Evolutionary conservation across 2,113 vertebrate genomes (phyloP).

Genomic region (Dendropsophus ebraccatus): DNA sequence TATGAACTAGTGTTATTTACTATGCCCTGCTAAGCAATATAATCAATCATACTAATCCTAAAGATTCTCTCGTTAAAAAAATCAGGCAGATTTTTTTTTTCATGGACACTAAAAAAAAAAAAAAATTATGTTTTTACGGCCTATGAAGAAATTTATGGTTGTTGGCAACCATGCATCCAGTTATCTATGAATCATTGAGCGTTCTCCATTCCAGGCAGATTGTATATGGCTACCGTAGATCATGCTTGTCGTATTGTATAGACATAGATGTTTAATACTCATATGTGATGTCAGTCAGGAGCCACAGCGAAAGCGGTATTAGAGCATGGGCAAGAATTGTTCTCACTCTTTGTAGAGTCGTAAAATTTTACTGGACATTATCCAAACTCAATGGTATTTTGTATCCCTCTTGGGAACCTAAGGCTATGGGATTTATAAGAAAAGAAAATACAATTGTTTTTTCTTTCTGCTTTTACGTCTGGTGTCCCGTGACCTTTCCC

Average conservation of each 20-base stretch:
- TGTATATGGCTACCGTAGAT: neutral
- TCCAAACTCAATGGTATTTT: conserved; percentile 26
- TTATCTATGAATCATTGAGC: neutral
- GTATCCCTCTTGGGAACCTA: conserved; percentile 18
- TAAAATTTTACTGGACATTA: neutral
- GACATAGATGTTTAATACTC: neutral
- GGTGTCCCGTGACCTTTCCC: conserved; percentile 13
- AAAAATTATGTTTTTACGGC: too few species aligned
- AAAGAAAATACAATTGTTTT: conserved; percentile 25
- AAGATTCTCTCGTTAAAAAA: too few species aligned
- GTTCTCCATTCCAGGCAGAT: neutral
- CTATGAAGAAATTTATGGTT: too few species aligned
- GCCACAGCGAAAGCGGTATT: neutral
- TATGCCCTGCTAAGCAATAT: too few species aligned
- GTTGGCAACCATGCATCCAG: too few species aligned
- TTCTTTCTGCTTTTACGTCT: neutral
- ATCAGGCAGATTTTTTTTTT: too few species aligned
- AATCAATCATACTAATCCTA: too few species aligned
- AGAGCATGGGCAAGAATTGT: neutral
- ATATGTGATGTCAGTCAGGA: neutral
- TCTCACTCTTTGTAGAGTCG: neutral
- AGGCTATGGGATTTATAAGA: conserved; percentile 14
- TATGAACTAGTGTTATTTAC: too few species aligned
- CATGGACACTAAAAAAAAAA: too few species aligned
- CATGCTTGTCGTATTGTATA: neutral